Conservation (phyloP, 2,888 invertebrate species). For the Hypsopygia costalis region DNA sequence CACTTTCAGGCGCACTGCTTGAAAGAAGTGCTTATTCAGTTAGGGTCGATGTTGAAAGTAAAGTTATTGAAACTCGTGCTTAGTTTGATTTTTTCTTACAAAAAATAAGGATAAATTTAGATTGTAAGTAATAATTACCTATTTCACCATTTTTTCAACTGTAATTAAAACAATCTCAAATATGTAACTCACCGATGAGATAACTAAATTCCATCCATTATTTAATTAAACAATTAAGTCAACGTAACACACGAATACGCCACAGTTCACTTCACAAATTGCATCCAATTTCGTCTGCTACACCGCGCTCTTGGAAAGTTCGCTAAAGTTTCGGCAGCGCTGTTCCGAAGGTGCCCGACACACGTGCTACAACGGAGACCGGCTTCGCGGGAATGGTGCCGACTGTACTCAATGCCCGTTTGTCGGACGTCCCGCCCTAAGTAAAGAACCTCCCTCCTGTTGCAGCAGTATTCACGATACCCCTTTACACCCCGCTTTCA, state of each 20-base stretch:
- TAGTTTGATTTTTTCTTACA: too few relatives aligned
- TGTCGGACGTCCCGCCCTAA: constrained; percentile 29
- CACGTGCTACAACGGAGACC: constrained; percentile 17
- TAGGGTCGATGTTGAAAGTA: too few relatives aligned
- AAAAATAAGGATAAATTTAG: too few relatives aligned
- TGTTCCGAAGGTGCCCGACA: constrained; percentile 9
- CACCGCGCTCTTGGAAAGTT: constrained; percentile 18
- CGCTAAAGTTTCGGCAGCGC: constrained; percentile 38
- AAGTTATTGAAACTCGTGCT: too few relatives aligned
- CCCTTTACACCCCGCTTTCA: constrained; percentile 7
- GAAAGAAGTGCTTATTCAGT: too few relatives aligned
- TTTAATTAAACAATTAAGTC: constrained; percentile 18
- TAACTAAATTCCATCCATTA: constrained; percentile 25
- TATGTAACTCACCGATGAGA: constrained; percentile 26
- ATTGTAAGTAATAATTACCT: too few relatives aligned
- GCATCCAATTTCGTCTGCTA: constrained; percentile 33
- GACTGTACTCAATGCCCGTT: constrained; percentile 16
- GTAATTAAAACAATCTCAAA: not conserved
- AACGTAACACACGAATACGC: constrained; percentile 23
- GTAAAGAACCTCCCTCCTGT: constrained; percentile 48
- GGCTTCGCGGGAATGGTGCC: constrained; percentile 21
- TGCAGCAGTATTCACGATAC: constrained; percentile 18
- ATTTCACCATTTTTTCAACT: too few relatives aligned
- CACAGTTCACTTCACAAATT: constrained; percentile 43
- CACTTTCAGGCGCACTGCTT: too few relatives aligned